phyloP scores from a whole-genome alignment of 2,888 invertebrate species.

The Bursaphelenchus okinawaensis region DNA sequence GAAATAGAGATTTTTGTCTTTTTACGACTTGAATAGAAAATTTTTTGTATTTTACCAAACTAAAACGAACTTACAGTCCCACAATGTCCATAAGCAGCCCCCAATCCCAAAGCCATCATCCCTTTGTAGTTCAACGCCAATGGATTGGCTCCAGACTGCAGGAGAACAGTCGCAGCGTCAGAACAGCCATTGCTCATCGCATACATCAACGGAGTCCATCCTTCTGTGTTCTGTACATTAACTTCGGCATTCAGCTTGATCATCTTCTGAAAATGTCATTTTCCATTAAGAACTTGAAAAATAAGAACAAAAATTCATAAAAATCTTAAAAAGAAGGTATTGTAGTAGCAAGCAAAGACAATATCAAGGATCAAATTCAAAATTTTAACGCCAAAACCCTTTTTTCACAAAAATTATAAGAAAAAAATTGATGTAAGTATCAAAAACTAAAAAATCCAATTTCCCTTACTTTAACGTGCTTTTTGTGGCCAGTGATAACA shows the following conservation, averaged over 20 bases:
- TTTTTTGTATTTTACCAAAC: no score
- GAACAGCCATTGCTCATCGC: neutral
- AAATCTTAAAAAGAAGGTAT: neutral
- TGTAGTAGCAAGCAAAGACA: no score
- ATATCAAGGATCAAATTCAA: no score
- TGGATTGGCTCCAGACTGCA: neutral
- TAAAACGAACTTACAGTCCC: neutral
- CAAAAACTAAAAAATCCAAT: neutral
- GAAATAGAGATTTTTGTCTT: no score
- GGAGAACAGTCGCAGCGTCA: neutral
- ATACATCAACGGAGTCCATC: neutral
- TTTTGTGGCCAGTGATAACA: neutral
- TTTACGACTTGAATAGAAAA: no score
- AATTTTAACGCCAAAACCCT: no score
- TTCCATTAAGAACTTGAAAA: neutral
- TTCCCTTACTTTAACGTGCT: neutral
- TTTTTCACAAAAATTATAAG: neutral
- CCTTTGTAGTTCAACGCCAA: neutral
- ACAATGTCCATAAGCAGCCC: neutral
- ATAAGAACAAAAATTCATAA: neutral
- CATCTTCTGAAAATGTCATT: neutral
- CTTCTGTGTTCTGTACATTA: neutral
- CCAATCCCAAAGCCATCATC: neutral
- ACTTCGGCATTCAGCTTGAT: neutral
- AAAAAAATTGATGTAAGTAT: no score